Conservation (phyloP, 2,113 vertebrate species). For the Tragulus kanchil region DNA sequence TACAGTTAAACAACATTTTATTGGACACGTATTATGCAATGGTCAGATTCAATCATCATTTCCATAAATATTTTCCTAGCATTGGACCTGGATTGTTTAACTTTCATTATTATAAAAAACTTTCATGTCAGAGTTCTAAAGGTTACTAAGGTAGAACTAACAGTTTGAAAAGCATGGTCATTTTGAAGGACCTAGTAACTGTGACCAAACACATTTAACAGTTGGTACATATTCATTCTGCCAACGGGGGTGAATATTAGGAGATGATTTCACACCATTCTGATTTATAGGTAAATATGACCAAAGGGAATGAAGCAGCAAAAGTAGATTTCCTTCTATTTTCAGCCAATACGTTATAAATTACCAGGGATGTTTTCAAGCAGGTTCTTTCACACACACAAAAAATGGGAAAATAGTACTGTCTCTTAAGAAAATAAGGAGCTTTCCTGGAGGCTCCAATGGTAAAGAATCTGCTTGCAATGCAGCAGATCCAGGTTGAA, state of each 20-base stretch:
- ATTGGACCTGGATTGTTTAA: not conserved
- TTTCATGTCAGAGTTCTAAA: not conserved
- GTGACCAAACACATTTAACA: not conserved
- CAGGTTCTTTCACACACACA: not conserved
- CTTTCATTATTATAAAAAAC: not conserved
- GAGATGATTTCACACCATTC: not conserved
- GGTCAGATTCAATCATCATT: not conserved
- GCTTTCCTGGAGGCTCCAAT: too few relatives aligned
- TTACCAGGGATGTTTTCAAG: not conserved
- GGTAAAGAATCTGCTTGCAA: too few relatives aligned
- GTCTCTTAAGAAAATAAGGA: not conserved
- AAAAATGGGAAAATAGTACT: not conserved
- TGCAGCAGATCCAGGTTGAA: too few relatives aligned
- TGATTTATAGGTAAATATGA: not conserved
- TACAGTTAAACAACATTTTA: not conserved
- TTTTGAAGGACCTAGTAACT: not conserved
- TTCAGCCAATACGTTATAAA: not conserved
- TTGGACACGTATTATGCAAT: too few relatives aligned
- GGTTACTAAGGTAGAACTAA: not conserved
- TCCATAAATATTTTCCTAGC: not conserved
- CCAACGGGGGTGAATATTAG: fast-evolving
- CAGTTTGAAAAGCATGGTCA: not conserved
- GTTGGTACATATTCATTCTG: not conserved
- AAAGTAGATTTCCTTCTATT: not conserved
- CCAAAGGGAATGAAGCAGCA: not conserved